Evolutionary conservation across 2,113 vertebrate genomes (phyloP), one percentile per base, ranked within the genome.

Genomic region (Oncorhynchus masou): DNA sequence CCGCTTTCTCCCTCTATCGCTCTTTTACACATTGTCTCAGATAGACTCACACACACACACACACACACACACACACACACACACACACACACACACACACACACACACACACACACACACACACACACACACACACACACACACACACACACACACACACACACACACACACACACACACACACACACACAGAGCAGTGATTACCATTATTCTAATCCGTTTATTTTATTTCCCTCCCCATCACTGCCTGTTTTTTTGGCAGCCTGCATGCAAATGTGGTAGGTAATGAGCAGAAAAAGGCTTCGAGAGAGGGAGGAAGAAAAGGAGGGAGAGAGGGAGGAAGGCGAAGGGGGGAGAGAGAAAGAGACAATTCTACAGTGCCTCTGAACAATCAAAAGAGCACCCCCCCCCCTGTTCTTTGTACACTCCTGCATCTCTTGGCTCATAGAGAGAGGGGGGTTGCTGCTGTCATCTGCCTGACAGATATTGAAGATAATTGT

Each of bases 401-500:
- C 83, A 90, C 4, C 88, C 88, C 84, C 22, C 48, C 22, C 48
- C 19, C 84, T 83, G 81, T 87, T 89, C 89, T 92, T 92, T 93
- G 88, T 91, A 92, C 90, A 91, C 89, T 81, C 73, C 81, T 87
- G 87, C 87, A 78, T 88, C 87, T 86, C 49, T 69, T 64, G 76
- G 70, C 66, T 69, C 62, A 25, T 73, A 22, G 25, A 59, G 75
- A 49, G 78, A 65, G 76, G 59, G 29, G 22, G 20, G 27, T 34
- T 82, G 77, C 85, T 90, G 89, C 91, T 93, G 92, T 93, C 92
- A 92, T 92, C 86, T 90, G 86, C 87, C 91, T 93, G 92, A 93
- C 92, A 93, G 92, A 92, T 93, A 93, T 93, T 93, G 92, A 91
- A 92, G 92, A 93, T 93, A 93, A 93, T 93, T 93, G 92, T 92